phyloP scores from a whole-genome alignment of 2,888 invertebrate species.

The Noctuana brunneofusca region DNA sequence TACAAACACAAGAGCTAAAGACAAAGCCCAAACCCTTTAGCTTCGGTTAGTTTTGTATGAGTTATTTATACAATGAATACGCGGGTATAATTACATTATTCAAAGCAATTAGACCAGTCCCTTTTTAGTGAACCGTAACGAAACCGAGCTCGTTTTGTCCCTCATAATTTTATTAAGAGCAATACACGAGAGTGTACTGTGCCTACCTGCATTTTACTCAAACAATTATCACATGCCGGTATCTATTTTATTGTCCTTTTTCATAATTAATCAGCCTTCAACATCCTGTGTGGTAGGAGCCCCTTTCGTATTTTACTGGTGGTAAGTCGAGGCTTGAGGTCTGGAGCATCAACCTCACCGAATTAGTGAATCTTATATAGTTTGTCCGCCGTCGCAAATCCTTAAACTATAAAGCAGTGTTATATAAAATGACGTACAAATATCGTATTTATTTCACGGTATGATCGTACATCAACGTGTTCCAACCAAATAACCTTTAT shows the following conservation, averaged over 20 bases:
- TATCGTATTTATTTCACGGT: background rate
- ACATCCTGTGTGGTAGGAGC: background rate
- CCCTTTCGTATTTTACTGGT: background rate
- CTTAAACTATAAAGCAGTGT: no score
- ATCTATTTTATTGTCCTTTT: background rate
- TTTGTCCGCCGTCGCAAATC: no score
- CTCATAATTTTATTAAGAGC: conserved; percentile 58
- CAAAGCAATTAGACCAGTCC: conserved; percentile 65
- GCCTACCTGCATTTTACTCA: conserved; percentile 27
- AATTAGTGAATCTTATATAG: no score
- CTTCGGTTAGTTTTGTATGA: conserved; percentile 45
- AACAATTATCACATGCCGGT: conserved; percentile 19
- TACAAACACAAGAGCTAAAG: conserved; percentile 1
- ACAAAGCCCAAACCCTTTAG: conserved; percentile 24
- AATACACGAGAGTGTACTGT: conserved; percentile 41
- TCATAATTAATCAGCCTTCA: background rate
- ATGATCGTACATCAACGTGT: background rate
- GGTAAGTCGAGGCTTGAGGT: no score
- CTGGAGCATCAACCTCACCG: no score
- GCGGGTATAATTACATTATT: conserved; percentile 58
- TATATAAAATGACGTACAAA: no score
- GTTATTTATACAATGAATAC: conserved; percentile 51
- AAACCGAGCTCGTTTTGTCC: conserved; percentile 53
- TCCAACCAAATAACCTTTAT: background rate
- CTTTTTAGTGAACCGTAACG: conserved; percentile 59